These are phyloP conservation scores for Avahi laniger DNA, from an alignment of 2,797 vertebrate genomes.

Conservation along the genomic window DNA sequence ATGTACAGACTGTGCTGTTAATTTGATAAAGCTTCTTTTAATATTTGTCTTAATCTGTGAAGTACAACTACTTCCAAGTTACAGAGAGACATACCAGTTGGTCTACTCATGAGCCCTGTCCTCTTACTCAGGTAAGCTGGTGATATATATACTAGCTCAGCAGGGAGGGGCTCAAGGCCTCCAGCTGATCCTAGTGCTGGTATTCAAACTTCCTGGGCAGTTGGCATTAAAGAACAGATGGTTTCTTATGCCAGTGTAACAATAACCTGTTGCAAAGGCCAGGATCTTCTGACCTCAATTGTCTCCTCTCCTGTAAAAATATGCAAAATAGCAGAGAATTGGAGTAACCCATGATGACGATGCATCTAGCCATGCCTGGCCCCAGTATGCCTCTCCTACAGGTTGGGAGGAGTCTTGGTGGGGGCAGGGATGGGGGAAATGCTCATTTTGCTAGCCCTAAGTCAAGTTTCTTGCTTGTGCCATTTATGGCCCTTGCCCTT, in stretches of 20 bases:
- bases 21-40: slow-evolving; percentile 31
- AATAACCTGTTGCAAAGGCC: background rate
- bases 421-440: background rate
- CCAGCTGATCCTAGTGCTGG: background rate
- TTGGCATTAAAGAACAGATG: background rate
- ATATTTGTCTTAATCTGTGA: background rate
- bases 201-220: background rate
- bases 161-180: background rate
- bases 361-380: background rate
- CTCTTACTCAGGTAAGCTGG: background rate
- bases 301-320: background rate
- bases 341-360: background rate
- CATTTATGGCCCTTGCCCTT: background rate
- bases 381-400: background rate
- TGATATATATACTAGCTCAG: background rate
- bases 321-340: background rate
- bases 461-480: background rate
- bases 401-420: background rate
- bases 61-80: background rate
- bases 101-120: background rate
- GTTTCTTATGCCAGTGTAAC: background rate
- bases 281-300: background rate
- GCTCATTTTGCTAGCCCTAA: background rate
- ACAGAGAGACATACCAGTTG: background rate
- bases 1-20: background rate